These are phyloP conservation scores for Montipora foliosa DNA, from an alignment of 64 coral and sea anemone genomes.

Conservation along the genomic window DNA sequence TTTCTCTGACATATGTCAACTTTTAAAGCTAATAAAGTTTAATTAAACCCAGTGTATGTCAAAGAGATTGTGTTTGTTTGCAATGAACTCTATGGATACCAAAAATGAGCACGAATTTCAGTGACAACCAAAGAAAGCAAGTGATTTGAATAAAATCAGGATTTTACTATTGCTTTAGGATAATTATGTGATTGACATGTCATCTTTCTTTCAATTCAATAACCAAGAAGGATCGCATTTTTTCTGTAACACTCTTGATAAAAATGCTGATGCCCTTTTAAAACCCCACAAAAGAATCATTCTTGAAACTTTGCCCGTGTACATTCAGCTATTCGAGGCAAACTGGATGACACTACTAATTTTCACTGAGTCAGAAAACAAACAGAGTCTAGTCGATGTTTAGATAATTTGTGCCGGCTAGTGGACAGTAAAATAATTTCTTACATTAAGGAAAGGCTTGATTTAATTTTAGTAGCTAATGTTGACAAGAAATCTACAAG, in stretches of 20 bases:
- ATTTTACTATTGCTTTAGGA: background rate
- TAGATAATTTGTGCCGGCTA: conserved; percentile 54
- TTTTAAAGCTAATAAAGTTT: conserved; percentile 56
- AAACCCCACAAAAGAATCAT: background rate
- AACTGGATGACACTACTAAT: conserved; percentile 46
- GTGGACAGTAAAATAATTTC: conserved; percentile 51
- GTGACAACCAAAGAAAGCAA: conserved; percentile 14
- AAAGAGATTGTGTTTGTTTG: conserved; percentile 34
- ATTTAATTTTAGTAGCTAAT: conserved; percentile 61
- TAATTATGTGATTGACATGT: conserved; percentile 32
- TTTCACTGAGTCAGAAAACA: conserved; percentile 15
- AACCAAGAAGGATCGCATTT: background rate
- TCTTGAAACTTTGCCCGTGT: background rate
- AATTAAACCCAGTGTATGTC: conserved; percentile 35
- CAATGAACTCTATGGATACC: conserved; percentile 34
- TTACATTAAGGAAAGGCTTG: conserved; percentile 16
- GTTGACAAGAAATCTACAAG: conserved; percentile 70
- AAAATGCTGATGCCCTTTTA: background rate
- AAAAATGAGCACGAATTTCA: conserved; percentile 27
- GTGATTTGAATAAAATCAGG: conserved; percentile 58
- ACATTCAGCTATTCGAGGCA: background rate
- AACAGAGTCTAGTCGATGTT: conserved; percentile 67
- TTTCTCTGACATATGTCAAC: conserved; percentile 29
- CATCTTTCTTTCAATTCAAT: conserved; percentile 6
- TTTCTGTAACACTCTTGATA: background rate